Conservation (phyloP, 2,888 invertebrate genomes). For the Rosalia funebris region DNA sequence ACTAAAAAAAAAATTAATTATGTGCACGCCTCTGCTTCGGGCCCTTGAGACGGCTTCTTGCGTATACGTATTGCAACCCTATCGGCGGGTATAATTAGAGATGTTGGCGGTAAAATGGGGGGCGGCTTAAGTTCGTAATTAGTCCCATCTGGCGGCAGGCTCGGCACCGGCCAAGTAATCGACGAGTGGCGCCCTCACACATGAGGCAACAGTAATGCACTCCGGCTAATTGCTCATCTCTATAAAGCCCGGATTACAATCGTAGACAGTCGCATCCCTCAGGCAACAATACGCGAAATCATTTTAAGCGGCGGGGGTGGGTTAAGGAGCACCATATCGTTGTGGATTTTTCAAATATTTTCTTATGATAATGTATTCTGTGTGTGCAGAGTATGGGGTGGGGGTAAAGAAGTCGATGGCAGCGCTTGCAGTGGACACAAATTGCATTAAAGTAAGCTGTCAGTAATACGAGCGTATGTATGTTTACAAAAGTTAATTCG, state of each 20-base stretch:
- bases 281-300: slow-evolving; percentile 13
- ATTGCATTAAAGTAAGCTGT: no score
- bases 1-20: no score
- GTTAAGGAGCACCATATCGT: background rate
- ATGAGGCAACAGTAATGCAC: slow-evolving; percentile 63
- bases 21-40: slow-evolving; percentile 10
- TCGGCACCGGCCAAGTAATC: slow-evolving; percentile 63
- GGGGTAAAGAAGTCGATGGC: no score
- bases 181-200: slow-evolving; percentile 64
- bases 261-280: slow-evolving; percentile 22
- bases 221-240: slow-evolving; percentile 62
- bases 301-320: background rate
- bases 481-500: no score
- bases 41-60: slow-evolving; percentile 21
- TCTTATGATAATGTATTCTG: no score
- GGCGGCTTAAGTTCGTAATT: slow-evolving; percentile 64
- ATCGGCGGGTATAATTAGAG: slow-evolving; percentile 29
- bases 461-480: no score
- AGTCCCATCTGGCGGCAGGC: slow-evolving; percentile 64
- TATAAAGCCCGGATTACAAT: slow-evolving; percentile 60
- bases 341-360: no score
- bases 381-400: background rate
- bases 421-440: no score
- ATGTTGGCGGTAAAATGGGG: slow-evolving; percentile 36
- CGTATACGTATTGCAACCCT: slow-evolving; percentile 26